phyloP scores from a whole-genome alignment of 2,888 invertebrate species.

The Alitta virens region DNA sequence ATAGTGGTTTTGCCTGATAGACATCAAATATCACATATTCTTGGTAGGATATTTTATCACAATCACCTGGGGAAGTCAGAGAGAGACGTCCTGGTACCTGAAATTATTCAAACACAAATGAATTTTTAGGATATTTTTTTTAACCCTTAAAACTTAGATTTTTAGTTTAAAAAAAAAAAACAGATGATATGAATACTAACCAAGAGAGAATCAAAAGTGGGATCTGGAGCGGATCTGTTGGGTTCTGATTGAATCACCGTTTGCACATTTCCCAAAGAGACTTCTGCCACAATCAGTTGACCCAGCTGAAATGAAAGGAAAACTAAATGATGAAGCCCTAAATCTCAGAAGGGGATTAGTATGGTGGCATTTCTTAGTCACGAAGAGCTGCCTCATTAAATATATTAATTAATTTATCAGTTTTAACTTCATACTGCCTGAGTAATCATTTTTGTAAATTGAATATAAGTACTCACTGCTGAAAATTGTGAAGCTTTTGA shows the following conservation, averaged over 20 bases:
- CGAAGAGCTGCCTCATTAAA: too few relatives aligned
- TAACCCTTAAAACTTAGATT: too few relatives aligned
- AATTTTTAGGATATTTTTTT: too few relatives aligned
- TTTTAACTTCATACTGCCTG: too few relatives aligned
- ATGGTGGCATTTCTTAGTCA: too few relatives aligned
- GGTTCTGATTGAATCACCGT: conserved; percentile 41
- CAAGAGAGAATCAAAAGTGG: conserved; percentile 43
- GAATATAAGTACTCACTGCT: conserved; percentile 35
- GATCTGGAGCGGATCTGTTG: conserved; percentile 33
- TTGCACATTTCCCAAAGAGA: conserved; percentile 44
- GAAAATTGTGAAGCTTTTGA: conserved; percentile 52
- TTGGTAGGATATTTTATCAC: conserved; percentile 13
- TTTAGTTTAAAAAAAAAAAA: too few relatives aligned
- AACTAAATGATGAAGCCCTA: neutral
- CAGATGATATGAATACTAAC: conserved; percentile 33
- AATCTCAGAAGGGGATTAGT: too few relatives aligned
- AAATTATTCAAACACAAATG: neutral
- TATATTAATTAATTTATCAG: too few relatives aligned
- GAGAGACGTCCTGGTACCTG: conserved; percentile 19
- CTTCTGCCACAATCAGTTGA: conserved; percentile 45
- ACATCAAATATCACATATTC: conserved; percentile 26
- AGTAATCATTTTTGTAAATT: neutral
- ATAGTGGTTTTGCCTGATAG: conserved; percentile 21
- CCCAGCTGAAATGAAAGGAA: conserved; percentile 36
- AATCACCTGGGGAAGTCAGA: neutral